phyloP scores from a whole-genome alignment of 2,888 invertebrate genomes.

The Pristionchus maxplancki region DNA sequence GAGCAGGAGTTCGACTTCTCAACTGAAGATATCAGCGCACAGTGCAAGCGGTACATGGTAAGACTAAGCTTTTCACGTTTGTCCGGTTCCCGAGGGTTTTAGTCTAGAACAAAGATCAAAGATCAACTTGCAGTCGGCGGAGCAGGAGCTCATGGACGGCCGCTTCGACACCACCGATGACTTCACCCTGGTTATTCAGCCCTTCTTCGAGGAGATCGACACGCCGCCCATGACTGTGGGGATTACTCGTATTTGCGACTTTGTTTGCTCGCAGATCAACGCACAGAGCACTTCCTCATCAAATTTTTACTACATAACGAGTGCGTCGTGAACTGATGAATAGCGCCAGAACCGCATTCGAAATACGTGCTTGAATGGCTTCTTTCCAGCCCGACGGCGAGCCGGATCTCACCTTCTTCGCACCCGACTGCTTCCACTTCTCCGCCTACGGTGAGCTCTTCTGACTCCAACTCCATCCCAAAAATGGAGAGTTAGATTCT shows the following conservation, averaged over 20 bases:
- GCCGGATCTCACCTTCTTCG: constrained; percentile 67
- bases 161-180: constrained; percentile 67
- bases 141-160: constrained; percentile 33
- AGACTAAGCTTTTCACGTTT: too few relatives aligned
- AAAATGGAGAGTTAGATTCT: too few relatives aligned
- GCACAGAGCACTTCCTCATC: too few relatives aligned
- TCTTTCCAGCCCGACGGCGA: constrained; percentile 58
- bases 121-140: not conserved
- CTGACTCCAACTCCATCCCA: not conserved
- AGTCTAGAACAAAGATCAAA: too few relatives aligned
- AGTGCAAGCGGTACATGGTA: constrained; percentile 67
- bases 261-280: too few relatives aligned
- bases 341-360: too few relatives aligned
- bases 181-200: constrained; percentile 71
- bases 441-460: constrained; percentile 49
- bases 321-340: too few relatives aligned
- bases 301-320: too few relatives aligned
- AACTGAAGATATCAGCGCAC: constrained; percentile 60
- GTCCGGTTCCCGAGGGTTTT: too few relatives aligned
- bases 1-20: constrained; percentile 65
- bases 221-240: constrained; percentile 59
- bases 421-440: constrained; percentile 71
- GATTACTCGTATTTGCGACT: constrained; percentile 39
- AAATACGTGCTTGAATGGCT: too few relatives aligned
- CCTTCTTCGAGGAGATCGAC: constrained; percentile 67